Base-by-base conservation (phyloP, 1,140 invertebrate genomes). In the Apis dorsata region DNA sequence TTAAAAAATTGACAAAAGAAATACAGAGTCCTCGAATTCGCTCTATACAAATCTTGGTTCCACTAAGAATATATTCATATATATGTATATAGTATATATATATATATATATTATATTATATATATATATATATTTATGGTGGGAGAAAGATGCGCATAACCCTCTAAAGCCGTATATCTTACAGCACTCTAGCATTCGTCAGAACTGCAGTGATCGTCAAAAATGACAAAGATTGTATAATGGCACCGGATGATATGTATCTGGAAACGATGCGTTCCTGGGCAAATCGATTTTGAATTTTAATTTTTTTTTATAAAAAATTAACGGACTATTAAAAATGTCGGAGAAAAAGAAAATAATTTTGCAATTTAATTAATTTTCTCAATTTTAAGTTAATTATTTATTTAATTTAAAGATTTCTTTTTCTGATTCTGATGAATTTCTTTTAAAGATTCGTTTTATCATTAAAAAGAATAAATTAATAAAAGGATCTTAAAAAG, bases 131-230 rank as follows among this genome's bases (percentile, higher is more conserved):
- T 76, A 66, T 86, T 84, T 78, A 85, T 87, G 68, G 81, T 83
- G 84, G 83, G 87, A 83, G 89, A 91, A 90, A 92, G 87, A 93
- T 93, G 91, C 91, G 91, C 92, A 94, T 93, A 90, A 93, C 90
- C 90, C 86, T 92, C 92, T 94, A 93, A 93, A 93, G 93, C 93
- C 93, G 84, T 91, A 91, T 94, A 93, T 93, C 76, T 93, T 94
- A 94, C 93, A 94, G 93, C 93, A 94, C 92, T 93, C 93, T 94
- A 94, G 93, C 92, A 94, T 94, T 94, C 93, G 85, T 92, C 90
- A 90, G 90, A 92, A 90, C 90, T 89, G 88, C 85, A 80, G 74
- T 86, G 79, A 89, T 85, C 73, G 55, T 76, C 66, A 89, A 86
- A 86, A 85, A 89, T 88, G 87, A 81, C 79, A 80, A 85, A 87